A percentile compares a stretch with the other conserved stretches of the same genome.
Conservation (phyloP, 2,888 invertebrate species). For the Marasmarcha lunaedactyla region DNA sequence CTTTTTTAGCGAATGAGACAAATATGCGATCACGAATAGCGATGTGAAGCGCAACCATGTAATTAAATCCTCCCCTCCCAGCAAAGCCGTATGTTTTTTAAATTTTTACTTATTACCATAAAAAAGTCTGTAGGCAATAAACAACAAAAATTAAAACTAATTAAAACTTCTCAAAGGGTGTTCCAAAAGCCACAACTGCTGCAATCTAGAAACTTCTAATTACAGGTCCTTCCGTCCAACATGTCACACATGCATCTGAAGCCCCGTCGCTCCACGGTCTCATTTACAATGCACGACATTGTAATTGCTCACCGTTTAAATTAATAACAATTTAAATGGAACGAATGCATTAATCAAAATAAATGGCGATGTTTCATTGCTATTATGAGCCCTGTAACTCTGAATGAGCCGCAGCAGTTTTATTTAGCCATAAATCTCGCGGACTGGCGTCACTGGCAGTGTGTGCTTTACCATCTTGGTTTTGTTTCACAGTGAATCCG, state of each 20-base stretch:
- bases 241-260: conserved; percentile 19
- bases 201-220: conserved; percentile 25
- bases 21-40: too few relatives aligned
- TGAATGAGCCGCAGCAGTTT: conserved; percentile 26
- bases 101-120: too few relatives aligned
- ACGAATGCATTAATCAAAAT: conserved; percentile 36
- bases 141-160: too few relatives aligned
- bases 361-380: conserved; percentile 11
- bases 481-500: too few relatives aligned
- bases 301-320: conserved; percentile 43
- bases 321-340: conserved; percentile 37
- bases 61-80: too few relatives aligned
- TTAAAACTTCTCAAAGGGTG: too few relatives aligned
- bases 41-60: too few relatives aligned
- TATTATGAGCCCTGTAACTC: conserved; percentile 27
- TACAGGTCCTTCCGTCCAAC: conserved; percentile 22
- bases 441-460: conserved; percentile 3
- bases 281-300: conserved; percentile 34
- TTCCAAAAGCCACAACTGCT: too few relatives aligned
- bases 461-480: not conserved
- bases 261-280: conserved; percentile 19
- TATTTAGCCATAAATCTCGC: conserved; percentile 29
- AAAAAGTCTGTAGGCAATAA: too few relatives aligned
- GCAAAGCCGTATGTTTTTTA: too few relatives aligned
- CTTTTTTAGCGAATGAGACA: too few relatives aligned